phyloP scores from a whole-genome alignment of 1,140 invertebrate species.

The Ptiloglossa arizonensis region DNA sequence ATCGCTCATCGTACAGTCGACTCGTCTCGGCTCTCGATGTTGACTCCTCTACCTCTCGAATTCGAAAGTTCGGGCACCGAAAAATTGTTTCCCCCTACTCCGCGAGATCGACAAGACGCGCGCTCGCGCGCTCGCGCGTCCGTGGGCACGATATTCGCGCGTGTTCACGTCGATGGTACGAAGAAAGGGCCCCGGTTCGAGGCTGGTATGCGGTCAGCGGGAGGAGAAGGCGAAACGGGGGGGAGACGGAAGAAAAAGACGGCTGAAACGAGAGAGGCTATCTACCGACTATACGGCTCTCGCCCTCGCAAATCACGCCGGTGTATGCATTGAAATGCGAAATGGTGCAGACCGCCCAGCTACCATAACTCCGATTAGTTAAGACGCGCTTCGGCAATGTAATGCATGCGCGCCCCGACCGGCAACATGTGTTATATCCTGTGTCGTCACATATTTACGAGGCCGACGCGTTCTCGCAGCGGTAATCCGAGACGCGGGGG shows the following conservation, averaged over 20 bases:
- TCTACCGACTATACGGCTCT: slow-evolving; percentile 51
- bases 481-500: slow-evolving; percentile 49
- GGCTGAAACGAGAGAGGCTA: slow-evolving; percentile 43
- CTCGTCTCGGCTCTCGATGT: no score
- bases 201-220: slow-evolving; percentile 27
- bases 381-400: slow-evolving; percentile 65
- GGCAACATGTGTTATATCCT: slow-evolving; percentile 55
- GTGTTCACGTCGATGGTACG: background rate
- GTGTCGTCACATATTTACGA: slow-evolving; percentile 65
- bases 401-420: slow-evolving; percentile 56
- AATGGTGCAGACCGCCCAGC: slow-evolving; percentile 56
- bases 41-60: no score
- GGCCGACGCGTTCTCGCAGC: slow-evolving; percentile 35
- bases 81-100: no score
- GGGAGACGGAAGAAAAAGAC: slow-evolving; percentile 16
- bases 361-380: slow-evolving; percentile 70
- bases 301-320: slow-evolving; percentile 64
- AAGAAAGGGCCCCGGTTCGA: background rate
- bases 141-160: no score
- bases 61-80: no score
- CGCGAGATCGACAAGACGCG: no score
- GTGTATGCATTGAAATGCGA: slow-evolving; percentile 68
- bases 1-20: no score
- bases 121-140: no score
- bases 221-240: slow-evolving; percentile 8